A percentile compares a stretch with the other conserved stretches of the same genome.
These are phyloP conservation scores for Holothuria leucospilota DNA, from an alignment of 53 echinoderm and acorn worm genomes.

Conservation along the genomic window DNA sequence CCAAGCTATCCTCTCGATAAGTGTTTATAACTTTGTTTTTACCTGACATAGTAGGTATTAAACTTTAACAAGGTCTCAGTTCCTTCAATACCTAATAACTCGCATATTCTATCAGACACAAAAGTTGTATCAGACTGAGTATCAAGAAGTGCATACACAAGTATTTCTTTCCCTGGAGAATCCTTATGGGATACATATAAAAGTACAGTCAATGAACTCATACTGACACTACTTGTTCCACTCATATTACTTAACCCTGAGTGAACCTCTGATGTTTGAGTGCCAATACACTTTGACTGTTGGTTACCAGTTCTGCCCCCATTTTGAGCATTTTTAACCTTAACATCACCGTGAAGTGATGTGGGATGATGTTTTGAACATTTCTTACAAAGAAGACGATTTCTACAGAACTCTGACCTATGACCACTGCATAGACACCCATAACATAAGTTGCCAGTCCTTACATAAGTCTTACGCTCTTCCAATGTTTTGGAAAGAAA, in stretches of 20 bases:
- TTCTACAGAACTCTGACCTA: not conserved
- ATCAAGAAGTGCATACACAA: not conserved
- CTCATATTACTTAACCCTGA: too few relatives aligned
- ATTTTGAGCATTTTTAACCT: not conserved
- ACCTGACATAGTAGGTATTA: not conserved
- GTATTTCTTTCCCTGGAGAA: not conserved
- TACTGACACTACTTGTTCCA: too few relatives aligned
- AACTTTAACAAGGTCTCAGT: not conserved
- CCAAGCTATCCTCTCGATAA: not conserved
- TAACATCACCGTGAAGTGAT: conserved; percentile 9
- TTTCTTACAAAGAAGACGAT: too few relatives aligned
- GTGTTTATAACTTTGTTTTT: not conserved
- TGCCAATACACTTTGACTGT: not conserved
- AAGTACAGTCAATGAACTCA: too few relatives aligned
- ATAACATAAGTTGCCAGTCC: conserved; percentile 2
- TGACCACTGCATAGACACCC: conserved; percentile 17
- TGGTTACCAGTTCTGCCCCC: not conserved
- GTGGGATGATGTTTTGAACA: not conserved
- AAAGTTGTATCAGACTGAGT: too few relatives aligned
- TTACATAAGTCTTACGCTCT: not conserved
- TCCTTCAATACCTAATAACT: too few relatives aligned
- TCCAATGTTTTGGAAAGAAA: not conserved
- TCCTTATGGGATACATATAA: not conserved
- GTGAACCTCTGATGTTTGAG: too few relatives aligned
- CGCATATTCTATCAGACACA: not conserved